Evolutionary conservation across 2,797 vertebrate species (phyloP).

Genomic region (Trachops cirrhosus): DNA sequence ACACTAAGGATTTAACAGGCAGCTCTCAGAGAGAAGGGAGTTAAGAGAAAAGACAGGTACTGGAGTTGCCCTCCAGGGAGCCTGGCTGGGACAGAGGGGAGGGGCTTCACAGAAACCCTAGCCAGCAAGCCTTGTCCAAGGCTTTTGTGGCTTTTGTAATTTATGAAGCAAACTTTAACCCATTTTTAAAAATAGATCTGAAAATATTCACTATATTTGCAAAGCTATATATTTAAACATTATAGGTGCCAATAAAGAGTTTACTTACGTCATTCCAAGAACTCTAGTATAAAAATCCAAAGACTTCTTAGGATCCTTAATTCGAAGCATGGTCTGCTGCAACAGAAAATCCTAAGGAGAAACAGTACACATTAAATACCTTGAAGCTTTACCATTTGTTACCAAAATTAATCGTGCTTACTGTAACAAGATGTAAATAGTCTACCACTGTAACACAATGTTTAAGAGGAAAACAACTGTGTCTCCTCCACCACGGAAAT

Average conservation of each 20-base stretch:
- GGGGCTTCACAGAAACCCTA: not conserved
- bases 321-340: conserved; percentile 97
- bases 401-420: not conserved
- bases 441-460: not conserved
- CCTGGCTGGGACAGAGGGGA: not conserved
- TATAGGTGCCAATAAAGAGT: not conserved
- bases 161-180: not conserved
- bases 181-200: not conserved
- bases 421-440: not conserved
- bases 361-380: not conserved
- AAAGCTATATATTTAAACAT: not conserved
- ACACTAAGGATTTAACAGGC: not conserved
- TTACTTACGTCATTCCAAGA: conserved; percentile 97
- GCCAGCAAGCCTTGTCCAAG: not conserved
- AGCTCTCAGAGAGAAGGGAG: not conserved
- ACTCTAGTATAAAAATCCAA: conserved; percentile 97
- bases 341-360: conserved; percentile 92
- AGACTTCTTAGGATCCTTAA: conserved; percentile 97
- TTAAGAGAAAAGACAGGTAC: not conserved
- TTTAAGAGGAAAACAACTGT: not conserved
- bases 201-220: not conserved
- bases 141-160: not conserved
- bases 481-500: not conserved
- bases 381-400: not conserved
- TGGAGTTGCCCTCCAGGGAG: not conserved